A percentile compares a stretch with the other conserved stretches of the same genome.
Conservation (phyloP, 2,113 vertebrate species). For the Albula goreensis region DNA sequence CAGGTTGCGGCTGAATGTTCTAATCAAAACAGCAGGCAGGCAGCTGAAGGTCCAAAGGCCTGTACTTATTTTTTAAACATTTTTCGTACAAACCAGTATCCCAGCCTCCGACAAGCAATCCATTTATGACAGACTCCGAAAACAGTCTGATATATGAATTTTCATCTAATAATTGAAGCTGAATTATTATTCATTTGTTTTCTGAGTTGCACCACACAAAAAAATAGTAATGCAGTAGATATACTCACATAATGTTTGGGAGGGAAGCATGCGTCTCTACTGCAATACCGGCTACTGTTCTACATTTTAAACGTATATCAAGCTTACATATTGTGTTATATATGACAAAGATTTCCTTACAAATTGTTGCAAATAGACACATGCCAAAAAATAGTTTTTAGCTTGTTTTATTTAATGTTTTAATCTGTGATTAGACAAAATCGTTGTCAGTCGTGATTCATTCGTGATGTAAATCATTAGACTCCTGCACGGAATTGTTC, state of each 20-base stretch:
- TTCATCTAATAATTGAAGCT: background rate
- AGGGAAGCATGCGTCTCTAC: too few relatives aligned
- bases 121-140: background rate
- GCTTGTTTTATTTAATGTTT: background rate
- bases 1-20: conserved; percentile 61
- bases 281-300: too few relatives aligned
- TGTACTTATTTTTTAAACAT: background rate
- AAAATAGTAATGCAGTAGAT: too few relatives aligned
- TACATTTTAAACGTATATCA: too few relatives aligned
- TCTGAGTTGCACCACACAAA: too few relatives aligned
- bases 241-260: too few relatives aligned
- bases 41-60: conserved; percentile 24
- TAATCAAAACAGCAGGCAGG: conserved; percentile 51
- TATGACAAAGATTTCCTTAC: too few relatives aligned
- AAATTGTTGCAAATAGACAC: too few relatives aligned
- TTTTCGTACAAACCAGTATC: background rate
- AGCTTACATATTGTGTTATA: too few relatives aligned
- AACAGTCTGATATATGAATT: background rate
- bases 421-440: background rate
- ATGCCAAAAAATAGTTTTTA: too few relatives aligned
- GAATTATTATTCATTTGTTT: too few relatives aligned
- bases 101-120: background rate
- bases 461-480: background rate
- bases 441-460: background rate
- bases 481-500: background rate